Evolutionary conservation across 2,113 vertebrate species (phyloP).

Genomic region (Campylomormyrus numenius): DNA sequence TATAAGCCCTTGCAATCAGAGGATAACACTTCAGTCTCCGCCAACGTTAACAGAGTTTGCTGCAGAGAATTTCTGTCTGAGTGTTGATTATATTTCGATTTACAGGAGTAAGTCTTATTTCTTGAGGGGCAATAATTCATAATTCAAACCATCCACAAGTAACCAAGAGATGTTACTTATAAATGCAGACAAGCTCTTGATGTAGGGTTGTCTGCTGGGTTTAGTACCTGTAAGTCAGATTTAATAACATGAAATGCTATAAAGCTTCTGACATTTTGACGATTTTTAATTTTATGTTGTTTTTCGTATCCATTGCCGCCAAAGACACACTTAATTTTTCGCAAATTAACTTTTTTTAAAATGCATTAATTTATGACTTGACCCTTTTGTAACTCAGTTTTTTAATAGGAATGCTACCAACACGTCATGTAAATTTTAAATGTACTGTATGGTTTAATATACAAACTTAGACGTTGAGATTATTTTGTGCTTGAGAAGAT

Average conservation of each 20-base stretch:
- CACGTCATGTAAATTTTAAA: background rate
- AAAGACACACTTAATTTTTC: constrained; percentile 31
- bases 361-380: constrained; percentile 3
- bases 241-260: constrained; percentile 25
- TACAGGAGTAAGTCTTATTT: constrained; percentile 38
- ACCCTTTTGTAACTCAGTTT: constrained; percentile 15
- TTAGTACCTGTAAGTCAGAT: constrained; percentile 27
- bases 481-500: background rate
- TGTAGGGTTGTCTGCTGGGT: constrained; percentile 28
- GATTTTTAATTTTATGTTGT: background rate
- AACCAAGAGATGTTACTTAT: constrained; percentile 38
- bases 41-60: constrained; percentile 39
- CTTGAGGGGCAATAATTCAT: constrained; percentile 34
- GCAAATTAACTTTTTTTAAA: background rate
- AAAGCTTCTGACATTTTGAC: background rate
- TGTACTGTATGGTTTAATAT: constrained; percentile 23
- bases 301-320: constrained; percentile 27
- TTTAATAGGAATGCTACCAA: constrained; percentile 22
- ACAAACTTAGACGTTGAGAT: constrained; percentile 14
- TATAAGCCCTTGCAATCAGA: constrained; percentile 55
- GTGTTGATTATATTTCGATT: constrained; percentile 45
- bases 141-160: constrained; percentile 24
- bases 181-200: constrained; percentile 39
- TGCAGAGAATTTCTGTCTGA: constrained; percentile 35
- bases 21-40: constrained; percentile 42